Conservation (phyloP, 2,797 vertebrate species). For the Leuciscus waleckii region DNA sequence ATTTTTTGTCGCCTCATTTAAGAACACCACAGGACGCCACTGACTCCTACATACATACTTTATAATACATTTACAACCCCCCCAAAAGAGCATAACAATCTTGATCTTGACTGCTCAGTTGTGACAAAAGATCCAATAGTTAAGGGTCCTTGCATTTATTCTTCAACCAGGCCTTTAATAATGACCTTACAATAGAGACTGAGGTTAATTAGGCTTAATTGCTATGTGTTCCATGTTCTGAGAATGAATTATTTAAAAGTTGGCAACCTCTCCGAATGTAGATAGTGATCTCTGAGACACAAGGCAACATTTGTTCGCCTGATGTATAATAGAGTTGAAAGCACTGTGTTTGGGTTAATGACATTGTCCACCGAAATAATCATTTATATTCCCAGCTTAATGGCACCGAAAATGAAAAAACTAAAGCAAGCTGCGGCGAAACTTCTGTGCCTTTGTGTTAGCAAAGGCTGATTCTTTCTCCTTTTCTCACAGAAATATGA, state of each 20-base stretch:
- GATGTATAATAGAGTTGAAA: conserved; percentile 54
- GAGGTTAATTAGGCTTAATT: conserved; percentile 60
- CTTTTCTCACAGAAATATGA: conserved; percentile 77
- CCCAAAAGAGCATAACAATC: background rate
- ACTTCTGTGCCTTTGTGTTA: conserved; percentile 26
- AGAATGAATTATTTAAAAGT: conserved; percentile 63
- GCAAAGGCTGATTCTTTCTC: conserved; percentile 3
- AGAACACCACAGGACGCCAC: too few species aligned
- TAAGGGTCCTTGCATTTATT: conserved; percentile 46
- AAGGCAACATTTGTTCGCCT: conserved; percentile 53
- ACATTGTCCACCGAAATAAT: conserved; percentile 52
- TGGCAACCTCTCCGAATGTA: conserved; percentile 49
- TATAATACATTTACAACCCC: background rate
- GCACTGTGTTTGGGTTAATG: conserved; percentile 46
- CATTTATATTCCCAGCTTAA: conserved; percentile 36
- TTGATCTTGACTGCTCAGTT: conserved; percentile 20
- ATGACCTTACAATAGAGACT: conserved; percentile 50
- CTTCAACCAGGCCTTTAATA: conserved; percentile 55
- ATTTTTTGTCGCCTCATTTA: too few species aligned
- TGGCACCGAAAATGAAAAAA: conserved; percentile 39
- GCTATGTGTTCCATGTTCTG: conserved; percentile 51
- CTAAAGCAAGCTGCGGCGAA: background rate
- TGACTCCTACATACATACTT: too few species aligned
- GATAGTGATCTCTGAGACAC: conserved; percentile 53
- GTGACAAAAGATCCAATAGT: conserved; percentile 22